phyloP scores from a whole-genome alignment of 2,888 invertebrate species.

The Lomographa bimaculata region DNA sequence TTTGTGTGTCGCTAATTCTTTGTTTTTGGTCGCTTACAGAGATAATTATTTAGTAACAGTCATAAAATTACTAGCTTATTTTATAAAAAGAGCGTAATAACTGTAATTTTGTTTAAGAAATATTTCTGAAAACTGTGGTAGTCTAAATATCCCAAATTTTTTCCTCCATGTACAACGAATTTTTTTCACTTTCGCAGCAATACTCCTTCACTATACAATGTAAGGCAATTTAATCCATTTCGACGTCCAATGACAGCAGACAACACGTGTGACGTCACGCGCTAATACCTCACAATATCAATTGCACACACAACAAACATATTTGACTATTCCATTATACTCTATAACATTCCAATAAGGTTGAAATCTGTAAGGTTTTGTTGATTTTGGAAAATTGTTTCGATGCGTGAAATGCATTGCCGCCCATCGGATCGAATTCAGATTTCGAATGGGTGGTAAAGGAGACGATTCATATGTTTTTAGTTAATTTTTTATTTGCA shows the following conservation, averaged over 20 bases:
- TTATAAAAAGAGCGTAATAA: too few relatives aligned
- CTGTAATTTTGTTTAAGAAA: too few relatives aligned
- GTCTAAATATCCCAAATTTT: too few relatives aligned
- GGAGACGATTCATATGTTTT: conserved; percentile 27
- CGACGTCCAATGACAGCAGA: conserved; percentile 27
- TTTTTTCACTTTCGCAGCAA: too few relatives aligned
- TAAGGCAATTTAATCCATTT: conserved; percentile 1
- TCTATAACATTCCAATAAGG: conserved; percentile 15
- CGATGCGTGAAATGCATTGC: conserved; percentile 41
- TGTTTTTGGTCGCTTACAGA: conserved; percentile 52
- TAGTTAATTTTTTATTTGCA: background rate
- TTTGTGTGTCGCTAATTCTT: conserved; percentile 52
- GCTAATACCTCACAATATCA: conserved; percentile 52
- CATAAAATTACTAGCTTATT: too few relatives aligned
- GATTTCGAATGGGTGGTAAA: conserved; percentile 44
- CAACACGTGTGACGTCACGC: conserved; percentile 54
- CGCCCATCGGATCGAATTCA: conserved; percentile 52
- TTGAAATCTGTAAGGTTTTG: conserved; percentile 8
- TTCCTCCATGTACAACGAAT: too few relatives aligned
- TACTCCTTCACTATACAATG: too few relatives aligned
- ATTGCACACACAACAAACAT: conserved; percentile 37
- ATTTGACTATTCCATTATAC: conserved; percentile 8
- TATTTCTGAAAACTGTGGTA: too few relatives aligned
- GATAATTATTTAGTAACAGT: too few relatives aligned
- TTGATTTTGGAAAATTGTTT: conserved; percentile 7